phyloP scores from a whole-genome alignment of 30 jellyfish, hydroid and myxozoan species.

The Pseudorhiza aurosa region DNA sequence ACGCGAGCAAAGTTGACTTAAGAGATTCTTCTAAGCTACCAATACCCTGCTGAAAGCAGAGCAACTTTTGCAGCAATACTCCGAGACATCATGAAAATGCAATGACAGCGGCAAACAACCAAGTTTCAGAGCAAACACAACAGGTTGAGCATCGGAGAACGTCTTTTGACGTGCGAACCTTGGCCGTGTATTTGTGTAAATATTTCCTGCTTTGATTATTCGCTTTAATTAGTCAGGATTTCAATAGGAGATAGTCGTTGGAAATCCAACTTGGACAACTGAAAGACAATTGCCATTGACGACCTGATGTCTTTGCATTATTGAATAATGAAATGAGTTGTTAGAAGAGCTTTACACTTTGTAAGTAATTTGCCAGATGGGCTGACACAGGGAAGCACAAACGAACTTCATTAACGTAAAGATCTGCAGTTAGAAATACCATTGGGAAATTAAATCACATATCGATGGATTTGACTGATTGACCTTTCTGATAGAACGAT shows the following conservation, averaged over 20 bases:
- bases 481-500: no score
- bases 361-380: conserved; percentile 13
- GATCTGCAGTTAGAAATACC: no score
- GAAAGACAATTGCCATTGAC: neutral
- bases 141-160: conserved; percentile 11
- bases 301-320: neutral
- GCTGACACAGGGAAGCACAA: no score
- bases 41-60: neutral
- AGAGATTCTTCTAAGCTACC: no score
- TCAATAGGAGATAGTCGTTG: neutral
- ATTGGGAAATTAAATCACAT: no score
- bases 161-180: neutral
- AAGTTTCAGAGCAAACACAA: conserved; percentile 16
- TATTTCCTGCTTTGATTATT: conserved; percentile 7
- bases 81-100: neutral
- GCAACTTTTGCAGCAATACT: neutral
- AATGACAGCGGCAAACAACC: conserved; percentile 5
- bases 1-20: no score
- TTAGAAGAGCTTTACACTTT: neutral
- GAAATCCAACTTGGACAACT: conserved; percentile 3
- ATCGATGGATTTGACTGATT: no score
- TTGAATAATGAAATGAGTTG: neutral
- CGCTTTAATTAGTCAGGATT: neutral
- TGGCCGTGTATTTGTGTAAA: neutral
- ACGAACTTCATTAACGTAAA: no score